phyloP scores from a whole-genome alignment of 2,888 invertebrate species.

The Euplexia lucipara region DNA sequence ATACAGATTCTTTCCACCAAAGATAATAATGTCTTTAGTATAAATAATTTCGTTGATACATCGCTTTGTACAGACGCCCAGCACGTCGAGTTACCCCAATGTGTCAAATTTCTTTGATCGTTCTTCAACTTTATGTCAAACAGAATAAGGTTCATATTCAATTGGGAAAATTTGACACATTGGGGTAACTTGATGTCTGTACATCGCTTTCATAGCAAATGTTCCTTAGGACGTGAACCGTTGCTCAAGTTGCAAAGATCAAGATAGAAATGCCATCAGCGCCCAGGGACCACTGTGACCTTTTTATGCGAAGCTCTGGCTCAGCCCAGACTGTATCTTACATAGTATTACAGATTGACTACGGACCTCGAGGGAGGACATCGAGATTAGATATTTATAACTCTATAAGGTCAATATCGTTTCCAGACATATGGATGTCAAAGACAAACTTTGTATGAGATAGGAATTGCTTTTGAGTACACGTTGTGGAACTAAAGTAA shows the following conservation, averaged over 20 bases:
- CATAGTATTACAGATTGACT: constrained; percentile 29
- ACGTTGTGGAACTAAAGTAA: background rate
- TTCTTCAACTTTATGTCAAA: no score
- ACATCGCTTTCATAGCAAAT: background rate
- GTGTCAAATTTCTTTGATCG: no score
- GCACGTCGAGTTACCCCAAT: no score
- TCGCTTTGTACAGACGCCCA: no score
- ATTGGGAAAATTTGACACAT: no score
- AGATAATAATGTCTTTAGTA: no score
- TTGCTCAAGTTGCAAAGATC: constrained; percentile 11
- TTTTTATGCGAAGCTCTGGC: constrained; percentile 19
- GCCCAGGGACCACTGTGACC: constrained; percentile 29
- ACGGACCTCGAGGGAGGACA: constrained; percentile 14
- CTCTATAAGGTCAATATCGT: constrained; percentile 11
- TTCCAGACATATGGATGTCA: constrained; percentile 3
- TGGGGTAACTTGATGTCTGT: background rate
- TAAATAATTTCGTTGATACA: no score
- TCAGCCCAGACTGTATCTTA: constrained; percentile 8
- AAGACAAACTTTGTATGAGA: background rate
- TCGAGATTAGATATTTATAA: constrained; percentile 27
- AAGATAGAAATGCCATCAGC: constrained; percentile 16
- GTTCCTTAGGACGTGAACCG: background rate
- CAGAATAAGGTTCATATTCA: no score
- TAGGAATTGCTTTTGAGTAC: constrained; percentile 1
- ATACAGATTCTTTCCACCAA: no score